These are phyloP conservation scores for Julus scandinavius DNA, from an alignment of 2,888 invertebrate species.

Conservation along the genomic window DNA sequence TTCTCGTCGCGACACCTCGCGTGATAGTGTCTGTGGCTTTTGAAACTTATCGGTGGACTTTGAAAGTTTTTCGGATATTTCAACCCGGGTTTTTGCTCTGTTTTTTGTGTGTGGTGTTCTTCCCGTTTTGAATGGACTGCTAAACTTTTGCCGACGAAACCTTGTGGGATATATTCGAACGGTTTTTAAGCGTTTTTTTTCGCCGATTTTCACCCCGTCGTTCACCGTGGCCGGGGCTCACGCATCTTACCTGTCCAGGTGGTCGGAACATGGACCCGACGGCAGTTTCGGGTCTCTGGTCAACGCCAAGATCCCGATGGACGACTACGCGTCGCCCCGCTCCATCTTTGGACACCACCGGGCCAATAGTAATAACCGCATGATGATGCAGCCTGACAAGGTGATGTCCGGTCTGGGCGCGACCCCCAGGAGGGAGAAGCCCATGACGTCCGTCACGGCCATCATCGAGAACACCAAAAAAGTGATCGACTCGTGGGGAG, in stretches of 20 bases:
- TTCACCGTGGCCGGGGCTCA: conserved; percentile 51
- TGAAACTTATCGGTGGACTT: no score
- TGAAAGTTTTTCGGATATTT: no score
- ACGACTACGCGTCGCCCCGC: not conserved
- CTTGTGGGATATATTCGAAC: no score
- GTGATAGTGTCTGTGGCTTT: no score
- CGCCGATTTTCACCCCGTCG: not conserved
- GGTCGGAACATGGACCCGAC: no score
- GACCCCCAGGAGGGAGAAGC: conserved; percentile 72
- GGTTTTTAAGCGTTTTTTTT: not conserved
- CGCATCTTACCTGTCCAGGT: not conserved
- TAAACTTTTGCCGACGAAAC: no score
- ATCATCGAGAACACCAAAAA: conserved; percentile 69
- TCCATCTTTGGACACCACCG: not conserved
- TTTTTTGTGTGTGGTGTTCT: no score
- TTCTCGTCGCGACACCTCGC: no score
- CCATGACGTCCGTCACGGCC: conserved; percentile 86
- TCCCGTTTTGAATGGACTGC: no score
- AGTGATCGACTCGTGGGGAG: not conserved
- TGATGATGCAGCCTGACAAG: not conserved
- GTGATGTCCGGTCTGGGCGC: not conserved
- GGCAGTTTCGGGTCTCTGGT: not conserved
- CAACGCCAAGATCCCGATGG: conserved; percentile 3
- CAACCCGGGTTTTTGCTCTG: no score
- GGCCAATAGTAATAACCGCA: not conserved